These are phyloP conservation scores for Clarias batrachus DNA, from an alignment of 2,113 vertebrate genomes.

Conservation along the genomic window DNA sequence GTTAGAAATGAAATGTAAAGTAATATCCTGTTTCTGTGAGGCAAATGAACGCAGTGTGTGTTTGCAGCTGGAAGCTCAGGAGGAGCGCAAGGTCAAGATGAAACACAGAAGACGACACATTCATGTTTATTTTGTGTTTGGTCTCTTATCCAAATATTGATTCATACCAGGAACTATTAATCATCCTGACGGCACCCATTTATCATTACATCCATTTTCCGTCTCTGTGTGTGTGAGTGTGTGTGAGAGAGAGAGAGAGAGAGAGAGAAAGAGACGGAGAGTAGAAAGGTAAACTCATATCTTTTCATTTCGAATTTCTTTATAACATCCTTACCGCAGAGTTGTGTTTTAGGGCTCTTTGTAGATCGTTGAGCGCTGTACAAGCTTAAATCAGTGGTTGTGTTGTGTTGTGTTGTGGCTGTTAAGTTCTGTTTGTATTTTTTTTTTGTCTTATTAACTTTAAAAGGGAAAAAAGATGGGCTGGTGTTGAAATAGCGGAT, in stretches of 20 bases:
- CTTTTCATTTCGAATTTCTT: neutral
- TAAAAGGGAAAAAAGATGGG: no score
- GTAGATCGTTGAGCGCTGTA: neutral
- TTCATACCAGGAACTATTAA: conserved; percentile 18
- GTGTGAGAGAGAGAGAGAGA: neutral
- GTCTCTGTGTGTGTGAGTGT: neutral
- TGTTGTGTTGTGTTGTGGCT: neutral
- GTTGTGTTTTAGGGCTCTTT: neutral
- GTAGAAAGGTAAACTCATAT: neutral
- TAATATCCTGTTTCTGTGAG: conserved; percentile 28
- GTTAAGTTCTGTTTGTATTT: neutral
- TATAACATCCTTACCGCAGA: neutral
- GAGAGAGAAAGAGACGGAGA: neutral
- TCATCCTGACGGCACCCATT: conserved; percentile 30
- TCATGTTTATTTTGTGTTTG: conserved; percentile 20
- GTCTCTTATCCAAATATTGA: conserved; percentile 1
- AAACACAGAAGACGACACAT: conserved; percentile 20
- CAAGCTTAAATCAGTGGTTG: neutral
- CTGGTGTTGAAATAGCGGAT: neutral
- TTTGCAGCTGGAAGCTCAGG: conserved; percentile 18
- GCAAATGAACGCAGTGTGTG: neutral
- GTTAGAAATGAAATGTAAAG: conserved; percentile 7
- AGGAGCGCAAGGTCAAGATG: conserved; percentile 10
- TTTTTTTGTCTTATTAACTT: neutral
- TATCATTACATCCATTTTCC: neutral